Evolutionary conservation across 2,797 vertebrate genomes (phyloP), one percentile per base, ranked within the genome.

Genomic region (Bradypodion pumilum): DNA sequence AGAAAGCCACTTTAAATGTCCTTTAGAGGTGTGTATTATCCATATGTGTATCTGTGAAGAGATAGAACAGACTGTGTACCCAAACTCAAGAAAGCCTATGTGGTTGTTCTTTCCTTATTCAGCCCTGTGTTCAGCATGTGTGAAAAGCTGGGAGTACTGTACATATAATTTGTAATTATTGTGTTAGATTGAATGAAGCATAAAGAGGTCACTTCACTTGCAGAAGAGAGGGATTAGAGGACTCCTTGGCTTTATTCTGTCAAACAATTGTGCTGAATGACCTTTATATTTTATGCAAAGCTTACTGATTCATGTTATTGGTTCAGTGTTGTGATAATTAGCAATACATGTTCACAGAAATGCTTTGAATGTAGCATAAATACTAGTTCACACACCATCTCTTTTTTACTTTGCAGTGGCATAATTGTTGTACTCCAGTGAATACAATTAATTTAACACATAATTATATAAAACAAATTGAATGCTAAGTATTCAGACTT

Each of bases 121-220:
- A 82, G 46, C 35, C 56, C 37, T 32, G 37, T 23, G 62, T 73
- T 25, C 42, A 9, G 40, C 37, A 83, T 83, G 37, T 83, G 27
- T 9, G 9, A 60, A 44, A 19, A 56, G 62, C 74, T 59, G 32
- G 27, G 37, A 83, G 27, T n/a, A n/a, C n/a, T n/a, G n/a, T n/a
- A 19, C 35, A 44, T 83, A 74, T 49, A 65, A 68, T 81, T 68
- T 42, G 82, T 78, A 84, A 49, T 79, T 87, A 72, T 81, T 29
- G 23, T 62, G 63, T 16, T 81, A 70, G 9, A 70, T 40, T 89
- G 37, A 86, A 32, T 83, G 73, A 82, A 27, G 32, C 72, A 21
- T 74, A 84, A 84, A 72, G 52, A 84, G 60, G 52, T 87, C 79
- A 82, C 9, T 42, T 74, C 73, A 74, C 65, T 86, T 85, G 40